Conservation (phyloP, 2,797 vertebrate species). For the Enteromius fasciolatus region DNA sequence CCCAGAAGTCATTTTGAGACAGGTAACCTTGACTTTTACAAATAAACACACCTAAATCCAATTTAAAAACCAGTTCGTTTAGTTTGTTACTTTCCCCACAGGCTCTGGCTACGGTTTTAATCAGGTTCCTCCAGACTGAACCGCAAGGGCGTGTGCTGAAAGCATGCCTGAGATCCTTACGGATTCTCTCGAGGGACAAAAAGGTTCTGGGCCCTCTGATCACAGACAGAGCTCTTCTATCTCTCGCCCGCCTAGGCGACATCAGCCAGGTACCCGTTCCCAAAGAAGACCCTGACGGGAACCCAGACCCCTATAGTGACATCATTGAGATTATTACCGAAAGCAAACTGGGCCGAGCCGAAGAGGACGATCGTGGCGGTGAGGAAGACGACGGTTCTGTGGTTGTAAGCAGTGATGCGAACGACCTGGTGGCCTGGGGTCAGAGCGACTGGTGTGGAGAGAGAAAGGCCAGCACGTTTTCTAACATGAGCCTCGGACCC, state of each 20-base stretch:
- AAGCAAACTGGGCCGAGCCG: neutral
- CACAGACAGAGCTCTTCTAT: slow-evolving; percentile 65
- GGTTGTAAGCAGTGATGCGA: neutral
- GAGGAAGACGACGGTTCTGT: slow-evolving; percentile 5
- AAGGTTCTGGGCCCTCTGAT: slow-evolving; percentile 74
- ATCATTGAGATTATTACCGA: slow-evolving; percentile 18
- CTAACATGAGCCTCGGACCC: slow-evolving; percentile 28
- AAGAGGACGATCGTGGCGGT: slow-evolving; percentile 43
- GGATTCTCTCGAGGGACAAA: slow-evolving; percentile 80
- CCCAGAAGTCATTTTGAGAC: slow-evolving; percentile 71
- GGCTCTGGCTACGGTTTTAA: slow-evolving; percentile 73
- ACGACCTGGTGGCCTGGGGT: neutral
- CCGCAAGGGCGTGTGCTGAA: slow-evolving; percentile 65
- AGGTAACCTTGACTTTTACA: slow-evolving; percentile 62
- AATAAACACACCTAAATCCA: neutral
- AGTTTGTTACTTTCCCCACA: slow-evolving; percentile 51
- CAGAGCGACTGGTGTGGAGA: neutral
- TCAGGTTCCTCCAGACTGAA: slow-evolving; percentile 69
- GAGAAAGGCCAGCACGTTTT: slow-evolving; percentile 57
- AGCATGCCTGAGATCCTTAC: slow-evolving; percentile 70
- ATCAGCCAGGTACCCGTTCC: slow-evolving; percentile 34
- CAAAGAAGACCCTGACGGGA: neutral
- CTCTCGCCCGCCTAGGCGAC: slow-evolving; percentile 57
- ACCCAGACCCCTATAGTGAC: slow-evolving; percentile 18
- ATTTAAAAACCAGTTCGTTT: neutral